phyloP scores from a whole-genome alignment of 2,888 invertebrate species.

The Norana najaformis region DNA sequence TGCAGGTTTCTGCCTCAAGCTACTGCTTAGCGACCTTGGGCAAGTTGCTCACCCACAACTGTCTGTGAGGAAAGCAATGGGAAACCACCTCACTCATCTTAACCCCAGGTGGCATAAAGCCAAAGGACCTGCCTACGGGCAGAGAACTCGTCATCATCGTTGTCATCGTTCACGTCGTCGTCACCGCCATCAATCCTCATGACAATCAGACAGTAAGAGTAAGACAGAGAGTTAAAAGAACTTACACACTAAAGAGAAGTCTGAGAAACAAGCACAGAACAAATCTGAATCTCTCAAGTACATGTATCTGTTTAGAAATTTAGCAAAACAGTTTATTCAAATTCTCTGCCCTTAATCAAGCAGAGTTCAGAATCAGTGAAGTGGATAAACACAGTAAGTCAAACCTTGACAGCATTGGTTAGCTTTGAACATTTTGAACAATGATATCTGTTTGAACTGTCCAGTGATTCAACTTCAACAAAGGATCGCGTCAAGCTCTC shows the following conservation, averaged over 20 bases:
- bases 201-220: background rate
- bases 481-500: conserved; percentile 51
- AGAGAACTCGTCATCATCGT: no score
- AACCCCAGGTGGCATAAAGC: no score
- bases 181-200: no score
- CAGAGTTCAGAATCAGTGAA: no score
- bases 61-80: no score
- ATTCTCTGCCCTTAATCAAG: background rate
- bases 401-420: conserved; percentile 61
- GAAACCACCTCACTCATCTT: no score
- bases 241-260: background rate
- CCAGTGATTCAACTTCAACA: conserved; percentile 56
- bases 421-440: conserved; percentile 59
- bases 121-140: no score
- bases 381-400: conserved; percentile 31
- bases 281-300: background rate
- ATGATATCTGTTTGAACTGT: conserved; percentile 60
- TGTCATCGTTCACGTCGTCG: no score
- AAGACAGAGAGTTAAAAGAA: background rate
- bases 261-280: background rate
- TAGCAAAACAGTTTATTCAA: background rate
- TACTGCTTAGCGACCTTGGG: no score
- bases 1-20: no score
- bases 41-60: no score
- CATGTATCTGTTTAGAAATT: background rate